A percentile compares a stretch with the other conserved stretches of the same genome.
phyloP scores from a whole-genome alignment of 2,797 vertebrate species.

The Rhodeus uyekii region DNA sequence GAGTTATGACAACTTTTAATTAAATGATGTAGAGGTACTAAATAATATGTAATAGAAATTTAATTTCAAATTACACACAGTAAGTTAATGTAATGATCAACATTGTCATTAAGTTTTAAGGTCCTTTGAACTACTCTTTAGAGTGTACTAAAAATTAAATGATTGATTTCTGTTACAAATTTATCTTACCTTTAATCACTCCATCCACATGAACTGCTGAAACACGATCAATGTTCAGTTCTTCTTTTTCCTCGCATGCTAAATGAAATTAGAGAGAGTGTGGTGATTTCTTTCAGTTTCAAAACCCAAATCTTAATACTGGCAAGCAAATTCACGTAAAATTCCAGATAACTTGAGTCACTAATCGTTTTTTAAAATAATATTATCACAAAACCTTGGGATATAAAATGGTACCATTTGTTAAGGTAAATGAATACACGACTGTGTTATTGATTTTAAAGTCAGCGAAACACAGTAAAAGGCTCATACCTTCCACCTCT shows the following conservation, averaged over 20 bases:
- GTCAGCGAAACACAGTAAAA: background rate
- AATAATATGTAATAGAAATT: too few relatives aligned
- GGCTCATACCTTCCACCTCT: constrained; percentile 16
- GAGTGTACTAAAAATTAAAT: background rate
- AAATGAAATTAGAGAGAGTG: background rate
- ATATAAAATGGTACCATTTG: background rate
- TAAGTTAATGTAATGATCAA: background rate
- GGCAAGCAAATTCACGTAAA: background rate
- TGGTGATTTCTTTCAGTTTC: background rate
- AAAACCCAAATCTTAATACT: background rate
- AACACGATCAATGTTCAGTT: background rate
- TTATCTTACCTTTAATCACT: constrained; percentile 26
- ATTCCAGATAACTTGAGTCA: background rate
- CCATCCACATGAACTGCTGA: background rate
- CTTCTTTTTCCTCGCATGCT: constrained; percentile 19
- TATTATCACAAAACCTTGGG: background rate
- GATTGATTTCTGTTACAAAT: background rate
- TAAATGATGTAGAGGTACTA: background rate
- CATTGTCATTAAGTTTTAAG: background rate
- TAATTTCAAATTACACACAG: background rate
- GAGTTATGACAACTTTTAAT: background rate
- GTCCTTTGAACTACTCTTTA: background rate
- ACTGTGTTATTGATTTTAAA: background rate
- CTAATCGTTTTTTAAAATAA: background rate
- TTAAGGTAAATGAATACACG: background rate